Base-by-base conservation (phyloP, 2,113 vertebrate species). In the Microcebus ravelobensis region DNA sequence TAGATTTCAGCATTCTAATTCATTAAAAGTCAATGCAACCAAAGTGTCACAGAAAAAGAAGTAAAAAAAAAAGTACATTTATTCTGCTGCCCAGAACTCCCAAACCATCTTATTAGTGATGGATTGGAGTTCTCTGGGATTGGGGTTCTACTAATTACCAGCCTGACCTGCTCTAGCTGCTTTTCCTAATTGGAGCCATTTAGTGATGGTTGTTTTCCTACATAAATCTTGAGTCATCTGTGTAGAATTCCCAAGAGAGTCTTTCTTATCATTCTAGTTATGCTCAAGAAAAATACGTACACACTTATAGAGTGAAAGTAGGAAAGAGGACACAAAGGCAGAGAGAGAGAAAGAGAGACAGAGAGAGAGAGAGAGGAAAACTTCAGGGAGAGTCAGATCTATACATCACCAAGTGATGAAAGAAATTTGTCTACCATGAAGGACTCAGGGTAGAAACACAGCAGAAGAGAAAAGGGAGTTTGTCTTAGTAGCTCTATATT, bases 161-260 rank as follows among this genome's bases (percentile, higher is more conserved):
- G 2, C 21, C 21, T 81, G n/a, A 93, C 36, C 3, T 57, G 0
- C 61, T 79, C 59, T 90, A 91, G 36, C 4, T 50, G 1, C 71
- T 79, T 76, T 87, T 13, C 70, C n/a, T 86, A 83, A 92, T 76
- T 96, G 74, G 20, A 82, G 20, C 4, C 48, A 52, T 89, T 27
- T 21, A 9, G 3, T 25, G 55, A 61, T 27, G 10, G 36, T 91
- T 96, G 61, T 87, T 93, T 94, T 90, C 29, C 29, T 87, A 70
- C 29, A 63, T 74, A 74, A 45, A 31, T 59, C 29, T 93, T 82
- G 23, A 95, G 21, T 95, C n/a, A 61, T 57, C 29, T 77, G 3
- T 89, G n/a, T 68, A 83, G 48, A 68, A 90, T 86, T 73, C 96
- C 61, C 90, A 83, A n/a, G 48, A 89, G 23, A 86, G 20, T 34